phyloP scores from a whole-genome alignment of 2,888 invertebrate genomes.

The Drosophila neoperkinsi region DNA sequence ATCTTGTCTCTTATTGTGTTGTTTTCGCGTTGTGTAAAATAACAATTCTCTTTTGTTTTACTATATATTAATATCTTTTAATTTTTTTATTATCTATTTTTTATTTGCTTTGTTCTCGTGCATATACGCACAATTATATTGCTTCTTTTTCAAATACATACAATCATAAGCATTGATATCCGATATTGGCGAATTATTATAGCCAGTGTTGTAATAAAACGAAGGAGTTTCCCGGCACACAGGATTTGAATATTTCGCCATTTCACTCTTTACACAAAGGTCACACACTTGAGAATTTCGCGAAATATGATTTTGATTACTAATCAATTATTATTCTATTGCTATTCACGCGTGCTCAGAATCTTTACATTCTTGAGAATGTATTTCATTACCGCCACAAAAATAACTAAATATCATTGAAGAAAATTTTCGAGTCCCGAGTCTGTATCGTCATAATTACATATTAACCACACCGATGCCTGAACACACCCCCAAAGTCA shows the following conservation, averaged over 20 bases:
- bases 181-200: constrained; percentile 43
- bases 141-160: constrained; percentile 26
- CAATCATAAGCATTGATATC: constrained; percentile 50
- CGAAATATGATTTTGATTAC: constrained; percentile 1
- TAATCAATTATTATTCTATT: not conserved
- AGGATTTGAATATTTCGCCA: constrained; percentile 53
- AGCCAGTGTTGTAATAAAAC: constrained; percentile 54
- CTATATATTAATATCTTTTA: not conserved
- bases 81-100: not conserved
- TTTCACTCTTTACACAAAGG: constrained; percentile 26
- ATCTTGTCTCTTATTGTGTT: not conserved
- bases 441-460: constrained; percentile 5
- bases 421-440: constrained; percentile 17
- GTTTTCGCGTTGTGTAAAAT: not conserved
- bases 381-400: constrained; percentile 28
- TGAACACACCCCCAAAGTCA: constrained; percentile 34
- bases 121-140: not conserved
- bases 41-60: not conserved
- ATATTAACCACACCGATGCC: constrained; percentile 23
- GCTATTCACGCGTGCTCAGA: not conserved
- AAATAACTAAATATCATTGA: constrained; percentile 37
- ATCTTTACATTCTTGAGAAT: constrained; percentile 24
- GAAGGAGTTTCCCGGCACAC: constrained; percentile 46
- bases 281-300: not conserved
- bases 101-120: not conserved